These are phyloP conservation scores for Ciconia boyciana DNA, from an alignment of 2,113 vertebrate species.

Conservation along the genomic window DNA sequence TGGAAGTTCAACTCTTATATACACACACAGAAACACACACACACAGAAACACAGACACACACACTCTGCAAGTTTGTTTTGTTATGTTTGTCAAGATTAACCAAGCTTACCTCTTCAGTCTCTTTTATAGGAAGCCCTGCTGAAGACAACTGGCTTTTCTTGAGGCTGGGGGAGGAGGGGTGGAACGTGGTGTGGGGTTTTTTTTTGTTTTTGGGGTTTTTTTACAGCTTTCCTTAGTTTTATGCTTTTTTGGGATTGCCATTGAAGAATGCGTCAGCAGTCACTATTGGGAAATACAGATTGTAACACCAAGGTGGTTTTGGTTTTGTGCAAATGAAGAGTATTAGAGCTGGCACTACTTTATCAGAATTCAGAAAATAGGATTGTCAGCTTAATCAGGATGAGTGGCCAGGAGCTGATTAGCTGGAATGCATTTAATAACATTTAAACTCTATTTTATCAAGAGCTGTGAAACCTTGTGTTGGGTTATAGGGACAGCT, in stretches of 20 bases:
- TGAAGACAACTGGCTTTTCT: neutral
- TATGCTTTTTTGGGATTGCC: neutral
- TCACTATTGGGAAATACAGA: neutral
- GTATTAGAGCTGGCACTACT: neutral
- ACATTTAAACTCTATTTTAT: neutral
- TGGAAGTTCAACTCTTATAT: neutral
- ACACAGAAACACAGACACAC: neutral
- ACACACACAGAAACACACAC: neutral
- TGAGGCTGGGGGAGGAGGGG: fast-evolving
- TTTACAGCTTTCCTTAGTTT: neutral
- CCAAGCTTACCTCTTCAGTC: neutral
- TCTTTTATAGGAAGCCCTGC: neutral
- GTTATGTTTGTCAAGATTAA: neutral
- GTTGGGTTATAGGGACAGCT: neutral
- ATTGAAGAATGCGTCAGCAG: neutral
- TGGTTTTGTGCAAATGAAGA: neutral
- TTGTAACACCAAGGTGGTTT: neutral
- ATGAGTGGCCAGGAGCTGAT: neutral
- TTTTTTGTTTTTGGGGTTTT: no score
- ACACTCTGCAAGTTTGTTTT: neutral
- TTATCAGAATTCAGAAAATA: neutral
- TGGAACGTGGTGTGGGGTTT: neutral
- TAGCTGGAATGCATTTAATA: neutral
- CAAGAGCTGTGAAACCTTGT: neutral
- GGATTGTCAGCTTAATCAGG: constrained; percentile 3